Percentiles rank a stretch among this genome's conserved stretches.
Conservation (phyloP, 2,113 vertebrate genomes). For the Entomyzon cyanotis region DNA sequence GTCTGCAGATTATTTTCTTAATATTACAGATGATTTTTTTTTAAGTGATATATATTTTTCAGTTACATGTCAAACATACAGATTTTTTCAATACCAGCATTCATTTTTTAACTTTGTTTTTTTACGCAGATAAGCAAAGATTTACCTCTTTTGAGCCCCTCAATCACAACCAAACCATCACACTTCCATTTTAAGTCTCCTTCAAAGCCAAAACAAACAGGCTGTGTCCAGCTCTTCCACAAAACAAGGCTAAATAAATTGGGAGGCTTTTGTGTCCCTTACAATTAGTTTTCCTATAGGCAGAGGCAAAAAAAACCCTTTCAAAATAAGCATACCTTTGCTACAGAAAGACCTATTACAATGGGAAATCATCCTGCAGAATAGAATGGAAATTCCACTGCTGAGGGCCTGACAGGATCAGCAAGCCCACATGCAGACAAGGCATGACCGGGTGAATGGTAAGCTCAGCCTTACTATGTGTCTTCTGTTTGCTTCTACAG, state of each 20-base stretch:
- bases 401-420: not conserved
- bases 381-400: not conserved
- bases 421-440: not conserved
- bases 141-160: not conserved
- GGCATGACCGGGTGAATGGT: not conserved
- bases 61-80: not conserved
- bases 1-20: not conserved
- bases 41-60: not conserved
- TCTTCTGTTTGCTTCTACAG: not conserved
- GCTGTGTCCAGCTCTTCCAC: not conserved
- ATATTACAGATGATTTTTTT: not conserved
- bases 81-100: not conserved
- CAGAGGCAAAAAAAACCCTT: not conserved
- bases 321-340: not conserved
- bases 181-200: not conserved
- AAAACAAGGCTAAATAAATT: not conserved
- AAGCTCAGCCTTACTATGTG: not conserved
- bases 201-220: not conserved
- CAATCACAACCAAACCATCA: not conserved
- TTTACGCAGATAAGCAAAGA: not conserved
- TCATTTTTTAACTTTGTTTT: not conserved
- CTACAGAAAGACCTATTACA: not conserved
- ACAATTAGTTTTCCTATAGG: not conserved
- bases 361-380: not conserved
- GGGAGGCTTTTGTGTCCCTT: not conserved